Conservation (phyloP, 2,888 invertebrate genomes). For the Ophion ventricosus region DNA sequence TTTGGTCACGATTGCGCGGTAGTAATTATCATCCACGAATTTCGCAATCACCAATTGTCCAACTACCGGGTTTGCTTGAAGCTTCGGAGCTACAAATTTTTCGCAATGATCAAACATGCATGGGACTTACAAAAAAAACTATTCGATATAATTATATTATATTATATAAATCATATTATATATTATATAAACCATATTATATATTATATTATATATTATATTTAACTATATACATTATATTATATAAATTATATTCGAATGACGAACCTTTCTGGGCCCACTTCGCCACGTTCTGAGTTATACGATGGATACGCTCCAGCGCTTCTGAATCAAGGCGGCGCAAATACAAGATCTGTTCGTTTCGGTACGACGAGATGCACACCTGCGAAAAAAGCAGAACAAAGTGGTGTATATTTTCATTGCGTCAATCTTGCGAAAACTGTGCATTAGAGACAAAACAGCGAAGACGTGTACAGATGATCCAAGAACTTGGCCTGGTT, state of each 20-base stretch:
- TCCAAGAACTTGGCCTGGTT: not conserved
- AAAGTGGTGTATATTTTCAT: not conserved
- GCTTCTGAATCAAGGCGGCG: constrained; percentile 70
- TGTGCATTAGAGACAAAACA: not conserved
- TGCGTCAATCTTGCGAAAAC: not conserved
- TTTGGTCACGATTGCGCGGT: constrained; percentile 78
- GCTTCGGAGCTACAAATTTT: constrained; percentile 67
- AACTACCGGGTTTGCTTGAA: constrained; percentile 71
- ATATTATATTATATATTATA: too few species aligned
- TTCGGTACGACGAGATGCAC: constrained; percentile 70
- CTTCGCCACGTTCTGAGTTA: constrained; percentile 76
- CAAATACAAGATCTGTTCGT: constrained; percentile 71
- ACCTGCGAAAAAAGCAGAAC: constrained; percentile 70
- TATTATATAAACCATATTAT: too few species aligned
- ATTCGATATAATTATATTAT: too few species aligned
- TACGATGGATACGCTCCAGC: constrained; percentile 68
- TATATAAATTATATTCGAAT: not conserved
- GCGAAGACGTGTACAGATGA: not conserved
- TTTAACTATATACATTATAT: too few species aligned
- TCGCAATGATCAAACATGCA: constrained; percentile 1
- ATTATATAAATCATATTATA: too few species aligned
- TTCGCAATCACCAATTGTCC: constrained; percentile 78
- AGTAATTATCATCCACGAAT: constrained; percentile 76
- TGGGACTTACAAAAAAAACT: constrained; percentile 1
- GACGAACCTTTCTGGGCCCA: constrained; percentile 73